phyloP scores from a whole-genome alignment of 2,113 vertebrate genomes.

The Lamprologus lemairii region DNA sequence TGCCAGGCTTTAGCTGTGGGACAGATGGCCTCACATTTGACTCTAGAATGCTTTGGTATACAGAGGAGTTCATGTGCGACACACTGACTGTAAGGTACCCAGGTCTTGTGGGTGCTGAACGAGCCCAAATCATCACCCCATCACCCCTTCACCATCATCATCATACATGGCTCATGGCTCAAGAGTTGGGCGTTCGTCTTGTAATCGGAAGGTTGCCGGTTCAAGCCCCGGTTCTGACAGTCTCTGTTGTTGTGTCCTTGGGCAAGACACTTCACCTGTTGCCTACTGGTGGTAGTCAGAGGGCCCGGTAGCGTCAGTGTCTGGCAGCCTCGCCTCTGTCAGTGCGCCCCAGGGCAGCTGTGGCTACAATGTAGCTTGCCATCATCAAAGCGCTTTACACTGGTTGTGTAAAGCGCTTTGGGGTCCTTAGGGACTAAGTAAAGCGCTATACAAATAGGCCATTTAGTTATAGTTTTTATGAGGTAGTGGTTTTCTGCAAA shows the following conservation, averaged over 20 bases:
- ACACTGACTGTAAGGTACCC: neutral
- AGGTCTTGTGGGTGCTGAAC: neutral
- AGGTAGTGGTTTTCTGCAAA: neutral
- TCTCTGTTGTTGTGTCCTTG: neutral
- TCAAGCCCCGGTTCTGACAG: fast-evolving
- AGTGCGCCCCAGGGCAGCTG: neutral
- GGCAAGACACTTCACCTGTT: neutral
- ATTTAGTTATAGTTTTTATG: neutral
- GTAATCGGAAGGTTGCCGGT: neutral
- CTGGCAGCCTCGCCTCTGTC: neutral
- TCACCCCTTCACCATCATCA: neutral
- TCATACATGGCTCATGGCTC: neutral
- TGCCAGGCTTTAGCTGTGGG: neutral
- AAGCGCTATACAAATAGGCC: neutral
- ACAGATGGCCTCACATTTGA: neutral
- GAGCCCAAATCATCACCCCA: neutral
- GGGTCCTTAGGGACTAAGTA: neutral
- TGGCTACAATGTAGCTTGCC: neutral
- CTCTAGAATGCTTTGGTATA: neutral
- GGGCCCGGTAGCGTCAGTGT: fast-evolving
- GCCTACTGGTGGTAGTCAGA: neutral
- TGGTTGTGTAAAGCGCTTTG: neutral
- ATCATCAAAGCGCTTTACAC: too few species aligned
- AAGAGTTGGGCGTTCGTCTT: neutral
- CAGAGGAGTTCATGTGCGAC: neutral